phyloP scores from a whole-genome alignment of 2,888 invertebrate species.

The Tinea semifulvella region DNA sequence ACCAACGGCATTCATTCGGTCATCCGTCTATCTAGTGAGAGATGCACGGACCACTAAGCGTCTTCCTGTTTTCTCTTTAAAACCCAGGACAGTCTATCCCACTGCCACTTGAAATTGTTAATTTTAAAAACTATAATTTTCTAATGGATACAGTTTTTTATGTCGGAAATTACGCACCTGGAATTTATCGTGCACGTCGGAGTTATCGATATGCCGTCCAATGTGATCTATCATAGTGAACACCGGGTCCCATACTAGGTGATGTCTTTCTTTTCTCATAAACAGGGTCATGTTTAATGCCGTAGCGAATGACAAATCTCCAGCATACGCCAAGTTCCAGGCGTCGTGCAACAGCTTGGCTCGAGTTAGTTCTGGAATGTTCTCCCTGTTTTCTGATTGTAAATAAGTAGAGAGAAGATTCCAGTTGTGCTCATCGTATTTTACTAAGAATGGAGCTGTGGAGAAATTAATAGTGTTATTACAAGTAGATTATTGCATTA shows the following conservation, averaged over 20 bases:
- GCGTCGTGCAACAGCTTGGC: constrained; percentile 81
- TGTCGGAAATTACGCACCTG: constrained; percentile 71
- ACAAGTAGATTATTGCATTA: no score
- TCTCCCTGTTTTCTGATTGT: constrained; percentile 55
- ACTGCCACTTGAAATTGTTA: no score
- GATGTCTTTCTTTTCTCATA: constrained; percentile 75
- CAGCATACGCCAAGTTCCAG: constrained; percentile 81
- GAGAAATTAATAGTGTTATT: not conserved
- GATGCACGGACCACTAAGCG: no score
- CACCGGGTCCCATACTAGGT: constrained; percentile 83
- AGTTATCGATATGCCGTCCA: constrained; percentile 75
- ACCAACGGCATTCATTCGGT: no score
- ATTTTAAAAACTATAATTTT: no score
- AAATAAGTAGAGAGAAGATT: constrained; percentile 73
- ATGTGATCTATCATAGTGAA: constrained; percentile 86
- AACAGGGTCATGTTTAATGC: constrained; percentile 84
- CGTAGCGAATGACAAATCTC: constrained; percentile 76
- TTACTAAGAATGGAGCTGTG: constrained; percentile 81
- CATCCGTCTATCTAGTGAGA: no score
- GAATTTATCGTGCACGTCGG: constrained; percentile 73
- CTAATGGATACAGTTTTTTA: no score
- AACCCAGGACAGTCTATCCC: no score
- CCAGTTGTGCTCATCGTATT: constrained; percentile 84
- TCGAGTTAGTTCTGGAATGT: constrained; percentile 75
- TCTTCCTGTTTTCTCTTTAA: no score